Base-by-base conservation (phyloP, 1,140 invertebrate genomes). In the Aricia agestis region DNA sequence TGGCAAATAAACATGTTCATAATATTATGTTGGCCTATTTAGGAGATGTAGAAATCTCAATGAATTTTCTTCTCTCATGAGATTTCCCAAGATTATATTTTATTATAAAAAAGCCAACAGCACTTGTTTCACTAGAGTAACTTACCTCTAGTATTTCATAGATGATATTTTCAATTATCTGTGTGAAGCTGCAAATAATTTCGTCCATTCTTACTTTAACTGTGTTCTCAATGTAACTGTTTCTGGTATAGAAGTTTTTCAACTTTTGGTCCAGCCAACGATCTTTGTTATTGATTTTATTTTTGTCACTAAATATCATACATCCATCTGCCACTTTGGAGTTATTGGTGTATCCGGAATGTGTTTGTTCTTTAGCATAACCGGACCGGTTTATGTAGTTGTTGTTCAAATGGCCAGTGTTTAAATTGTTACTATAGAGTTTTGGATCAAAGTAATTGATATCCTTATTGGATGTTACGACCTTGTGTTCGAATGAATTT, bases 151-250 rank as follows among this genome's bases (percentile, higher is more conserved):
- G 41, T 45, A 74, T 65, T 25, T 41, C 36, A 17, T 52, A 18
- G 19, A 71, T 66, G 13, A 72, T 75, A 6, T 80, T 74, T 59
- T 87, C 85, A 77, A 87, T 79, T 6, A 80, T 76, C 68, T 87
- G 85, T n/a, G 65, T 71, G 18, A 76, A 83, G 59, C 69, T 71
- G 17, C 83, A 87, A 15, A 82, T 72, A 68, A 72, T 82, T 67
- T 87, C 85, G 0, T 82, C 80, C 6, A 78, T 69, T 36, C 76
- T 76, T 0, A 32, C 45, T 13, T 52, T 71, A 10, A 87, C 70
- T 67, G 70, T 78, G 2, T 70, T 31, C 13, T 73, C 71, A 42
- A 80, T 73, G 32, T 32, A 41, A 45, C 72, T 19, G 71, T 73
- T 73, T 45, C 70, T 80, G 3, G 79, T 69, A 66, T 36, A 7